A percentile compares a stretch with the other conserved stretches of the same genome.
These are phyloP conservation scores for Blomia tropicalis DNA, from an alignment of 2,888 invertebrate species.

Conservation along the genomic window DNA sequence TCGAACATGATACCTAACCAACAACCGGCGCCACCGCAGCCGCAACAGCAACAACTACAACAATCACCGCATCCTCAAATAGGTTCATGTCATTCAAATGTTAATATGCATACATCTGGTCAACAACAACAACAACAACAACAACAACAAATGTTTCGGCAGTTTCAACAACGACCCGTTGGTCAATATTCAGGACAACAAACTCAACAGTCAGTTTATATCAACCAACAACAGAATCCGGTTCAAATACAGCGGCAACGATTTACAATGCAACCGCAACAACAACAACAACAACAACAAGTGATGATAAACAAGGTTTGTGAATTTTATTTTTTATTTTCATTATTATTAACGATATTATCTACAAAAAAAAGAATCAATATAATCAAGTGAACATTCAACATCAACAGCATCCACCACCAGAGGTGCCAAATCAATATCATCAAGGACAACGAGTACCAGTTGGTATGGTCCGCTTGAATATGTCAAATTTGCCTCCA, in stretches of 20 bases:
- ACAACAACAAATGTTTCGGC: neutral
- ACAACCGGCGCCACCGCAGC: too few species aligned
- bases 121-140: slow-evolving; percentile 14
- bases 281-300: slow-evolving; percentile 18
- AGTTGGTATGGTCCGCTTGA: neutral
- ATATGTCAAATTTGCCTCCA: slow-evolving; percentile 1
- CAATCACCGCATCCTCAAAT: neutral
- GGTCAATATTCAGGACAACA: neutral
- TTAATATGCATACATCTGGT: neutral
- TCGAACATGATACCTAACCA: neutral
- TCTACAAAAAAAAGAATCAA: too few species aligned
- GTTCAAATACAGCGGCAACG: slow-evolving; percentile 10
- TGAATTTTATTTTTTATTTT: too few species aligned
- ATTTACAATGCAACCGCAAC: slow-evolving; percentile 25
- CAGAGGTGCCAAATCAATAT: neutral
- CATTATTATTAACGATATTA: too few species aligned
- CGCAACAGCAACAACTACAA: slow-evolving; percentile 4
- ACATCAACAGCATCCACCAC: neutral
- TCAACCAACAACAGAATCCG: neutral
- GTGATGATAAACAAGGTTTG: too few species aligned
- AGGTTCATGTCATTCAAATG: too few species aligned
- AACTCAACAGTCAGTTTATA: neutral
- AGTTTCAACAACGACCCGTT: neutral
- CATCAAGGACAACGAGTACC: neutral
- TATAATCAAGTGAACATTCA: neutral